These are phyloP conservation scores for Linepithema humile DNA, from an alignment of 1,140 invertebrate genomes.

Conservation along the genomic window DNA sequence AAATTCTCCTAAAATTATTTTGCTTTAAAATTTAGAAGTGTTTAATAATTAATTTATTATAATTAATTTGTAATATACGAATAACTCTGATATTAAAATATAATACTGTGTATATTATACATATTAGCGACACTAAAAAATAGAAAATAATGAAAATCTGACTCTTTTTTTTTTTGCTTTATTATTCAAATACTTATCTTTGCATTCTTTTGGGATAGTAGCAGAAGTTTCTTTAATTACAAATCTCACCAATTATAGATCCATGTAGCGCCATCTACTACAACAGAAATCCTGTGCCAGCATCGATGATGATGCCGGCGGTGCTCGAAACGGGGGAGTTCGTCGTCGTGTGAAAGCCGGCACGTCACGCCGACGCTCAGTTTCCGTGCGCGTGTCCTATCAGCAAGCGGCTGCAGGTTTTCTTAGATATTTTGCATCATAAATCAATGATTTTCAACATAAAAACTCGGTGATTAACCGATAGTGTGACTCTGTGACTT, in stretches of 20 bases:
- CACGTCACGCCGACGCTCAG: not conserved
- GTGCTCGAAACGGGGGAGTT: slow-evolving; percentile 1
- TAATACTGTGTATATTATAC: too few species aligned
- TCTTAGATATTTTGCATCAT: not conserved
- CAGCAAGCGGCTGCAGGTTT: not conserved
- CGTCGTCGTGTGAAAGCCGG: not conserved
- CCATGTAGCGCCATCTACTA: slow-evolving; percentile 18
- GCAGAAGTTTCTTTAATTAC: too few species aligned
- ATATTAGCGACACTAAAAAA: too few species aligned
- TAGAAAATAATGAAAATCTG: too few species aligned
- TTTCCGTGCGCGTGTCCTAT: slow-evolving; percentile 14
- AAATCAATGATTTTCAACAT: not conserved
- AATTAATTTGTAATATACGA: too few species aligned
- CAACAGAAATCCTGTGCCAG: not conserved
- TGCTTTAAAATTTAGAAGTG: not conserved
- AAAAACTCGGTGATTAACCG: not conserved
- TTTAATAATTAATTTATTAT: not conserved
- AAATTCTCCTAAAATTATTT: too few species aligned
- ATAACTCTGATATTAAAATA: too few species aligned
- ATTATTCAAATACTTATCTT: too few species aligned
- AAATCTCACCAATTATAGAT: not conserved
- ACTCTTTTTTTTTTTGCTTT: not conserved
- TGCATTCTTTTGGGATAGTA: too few species aligned
- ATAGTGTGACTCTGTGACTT: not conserved
- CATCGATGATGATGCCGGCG: not conserved